Evolutionary conservation across 2,797 vertebrate species (phyloP).

Genomic region (Gastrophryne carolinensis): DNA sequence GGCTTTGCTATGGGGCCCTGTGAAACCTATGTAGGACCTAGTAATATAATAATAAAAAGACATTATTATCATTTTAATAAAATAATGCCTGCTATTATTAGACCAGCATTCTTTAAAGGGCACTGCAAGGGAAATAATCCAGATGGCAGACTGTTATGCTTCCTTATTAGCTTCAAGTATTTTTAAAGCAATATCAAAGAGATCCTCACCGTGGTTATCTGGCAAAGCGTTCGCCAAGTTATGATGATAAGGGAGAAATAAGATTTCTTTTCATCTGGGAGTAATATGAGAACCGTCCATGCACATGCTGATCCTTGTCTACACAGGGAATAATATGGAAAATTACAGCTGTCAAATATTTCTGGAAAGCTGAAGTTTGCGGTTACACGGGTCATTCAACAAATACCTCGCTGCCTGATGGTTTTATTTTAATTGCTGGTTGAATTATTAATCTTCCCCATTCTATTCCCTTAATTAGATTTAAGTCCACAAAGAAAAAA

Average conservation of each 20-base stretch:
- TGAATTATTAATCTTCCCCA: constrained; percentile 5
- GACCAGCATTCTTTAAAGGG: too few relatives aligned
- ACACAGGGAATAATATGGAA: constrained; percentile 5
- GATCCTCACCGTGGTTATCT: not conserved
- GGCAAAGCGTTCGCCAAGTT: not conserved
- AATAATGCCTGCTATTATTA: too few relatives aligned
- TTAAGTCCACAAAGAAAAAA: not conserved
- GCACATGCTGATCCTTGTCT: not conserved
- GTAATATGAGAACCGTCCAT: not conserved
- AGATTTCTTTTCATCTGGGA: not conserved
- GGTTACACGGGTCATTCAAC: constrained; percentile 2
- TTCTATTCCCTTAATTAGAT: constrained; percentile 30
- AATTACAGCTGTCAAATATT: constrained; percentile 31
- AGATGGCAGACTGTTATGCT: not conserved
- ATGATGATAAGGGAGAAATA: constrained; percentile 9
- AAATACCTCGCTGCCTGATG: not conserved
- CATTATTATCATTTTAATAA: too few relatives aligned
- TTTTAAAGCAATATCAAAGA: constrained; percentile 11
- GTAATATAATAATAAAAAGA: too few relatives aligned
- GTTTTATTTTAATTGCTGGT: constrained; percentile 22
- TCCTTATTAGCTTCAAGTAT: constrained; percentile 14
- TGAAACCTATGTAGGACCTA: too few relatives aligned
- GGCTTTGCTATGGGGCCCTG: too few relatives aligned
- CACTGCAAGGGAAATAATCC: not conserved
- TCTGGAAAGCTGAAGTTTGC: not conserved